Evolutionary conservation across 2,888 invertebrate species (phyloP), one percentile per base, ranked within the genome.

Genomic region (Antheraea assamensis): DNA sequence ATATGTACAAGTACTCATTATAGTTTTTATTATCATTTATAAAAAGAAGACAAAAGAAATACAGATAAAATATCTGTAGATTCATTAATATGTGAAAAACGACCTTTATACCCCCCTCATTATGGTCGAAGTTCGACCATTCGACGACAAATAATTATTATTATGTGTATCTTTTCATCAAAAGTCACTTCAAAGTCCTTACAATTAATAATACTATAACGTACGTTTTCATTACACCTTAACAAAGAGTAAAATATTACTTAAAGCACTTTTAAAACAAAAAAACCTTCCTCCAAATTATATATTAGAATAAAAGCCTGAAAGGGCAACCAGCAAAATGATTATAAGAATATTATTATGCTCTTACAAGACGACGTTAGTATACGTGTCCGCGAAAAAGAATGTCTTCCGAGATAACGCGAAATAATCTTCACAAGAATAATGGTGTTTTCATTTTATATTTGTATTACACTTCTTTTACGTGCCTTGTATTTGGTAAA

Each of bases 401-500:
- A 77, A 80, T 80, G 80, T 80, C 77, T 74, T 71, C 76, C 74
- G 76, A 82, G 83, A 84, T 85, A 85, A 83, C 82, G 76, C 79
- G 79, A 80, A 83, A 83, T 85, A 85, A 87, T 84, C 84, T 82
- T 77, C 78, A 78, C 81, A 81, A 82, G 82, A 84, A 81, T 83
- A 82, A 86, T 84, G 84, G 81, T 83, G 81, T 83, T 85, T 82
- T 79, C 82, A 80, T 83, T 85, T 83, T 80, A 84, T 77, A 76
- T 76, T 71, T 71, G 71, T 83, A 81, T 82, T 78, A 79, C 77
- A 76, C 71, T 72, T 71, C 66, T 78, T 79, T 75, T 79, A 64
- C 66, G 74, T 74, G 66, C 68, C 52, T 71, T 35, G 27, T n/a
- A 35, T 42, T 68, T 35, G 31, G 35, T 35, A n/a, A 68, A 21